phyloP scores from a whole-genome alignment of 2,797 vertebrate genomes.

The Pseudocheirus occidentalis region DNA sequence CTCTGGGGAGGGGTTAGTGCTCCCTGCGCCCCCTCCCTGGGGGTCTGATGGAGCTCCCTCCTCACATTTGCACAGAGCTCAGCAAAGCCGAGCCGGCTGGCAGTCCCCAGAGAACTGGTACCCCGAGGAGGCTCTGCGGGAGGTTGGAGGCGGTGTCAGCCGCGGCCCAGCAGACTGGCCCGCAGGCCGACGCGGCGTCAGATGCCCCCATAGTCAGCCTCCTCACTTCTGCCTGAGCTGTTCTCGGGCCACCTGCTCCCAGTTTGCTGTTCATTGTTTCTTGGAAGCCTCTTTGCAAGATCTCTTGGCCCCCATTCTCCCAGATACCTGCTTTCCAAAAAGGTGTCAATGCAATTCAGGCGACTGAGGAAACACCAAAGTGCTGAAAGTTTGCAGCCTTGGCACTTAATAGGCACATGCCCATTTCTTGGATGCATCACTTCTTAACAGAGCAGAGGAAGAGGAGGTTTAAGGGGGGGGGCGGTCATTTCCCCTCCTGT shows the following conservation, averaged over 20 bases:
- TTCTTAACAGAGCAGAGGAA: slow-evolving; percentile 4
- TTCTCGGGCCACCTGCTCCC: slow-evolving; percentile 10
- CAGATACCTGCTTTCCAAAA: slow-evolving; percentile 45
- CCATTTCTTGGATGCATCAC: background rate
- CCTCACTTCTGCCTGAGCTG: slow-evolving; percentile 14
- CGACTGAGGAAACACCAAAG: background rate
- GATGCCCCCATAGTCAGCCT: slow-evolving; percentile 27
- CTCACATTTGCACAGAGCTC: background rate
- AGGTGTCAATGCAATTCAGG: background rate
- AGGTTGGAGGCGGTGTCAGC: slow-evolving; percentile 74
- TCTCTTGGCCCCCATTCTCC: background rate
- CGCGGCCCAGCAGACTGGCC: slow-evolving; percentile 39
- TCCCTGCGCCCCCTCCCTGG: background rate
- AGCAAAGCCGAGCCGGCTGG: slow-evolving; percentile 12
- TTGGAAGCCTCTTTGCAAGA: background rate
- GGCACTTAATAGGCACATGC: background rate
- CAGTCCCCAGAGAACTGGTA: slow-evolving; percentile 68
- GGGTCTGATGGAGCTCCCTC: slow-evolving; percentile 6
- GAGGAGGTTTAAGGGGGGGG: background rate
- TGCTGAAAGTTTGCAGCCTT: background rate
- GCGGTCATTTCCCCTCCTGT: background rate
- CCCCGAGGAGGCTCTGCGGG: slow-evolving; percentile 67
- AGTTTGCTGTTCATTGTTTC: slow-evolving; percentile 21
- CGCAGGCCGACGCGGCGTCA: slow-evolving; percentile 6
- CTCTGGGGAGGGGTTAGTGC: background rate